These are phyloP conservation scores for Oriolus oriolus DNA, from an alignment of 2,113 vertebrate genomes.

Conservation along the genomic window DNA sequence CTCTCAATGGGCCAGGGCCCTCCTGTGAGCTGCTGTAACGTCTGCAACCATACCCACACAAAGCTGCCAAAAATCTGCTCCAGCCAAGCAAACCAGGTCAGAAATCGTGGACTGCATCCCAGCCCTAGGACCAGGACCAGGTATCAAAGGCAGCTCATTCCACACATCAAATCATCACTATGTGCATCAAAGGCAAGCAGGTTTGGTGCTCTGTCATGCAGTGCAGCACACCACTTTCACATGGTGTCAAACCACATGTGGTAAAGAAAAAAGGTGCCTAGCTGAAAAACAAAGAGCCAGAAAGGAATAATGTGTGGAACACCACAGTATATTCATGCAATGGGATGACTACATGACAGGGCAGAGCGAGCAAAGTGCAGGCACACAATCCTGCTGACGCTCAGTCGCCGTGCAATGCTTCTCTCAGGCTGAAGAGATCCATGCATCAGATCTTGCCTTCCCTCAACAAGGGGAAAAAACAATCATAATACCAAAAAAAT, in stretches of 20 bases:
- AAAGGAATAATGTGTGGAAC: neutral
- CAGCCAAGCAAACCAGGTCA: neutral
- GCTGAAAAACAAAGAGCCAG: neutral
- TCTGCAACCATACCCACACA: neutral
- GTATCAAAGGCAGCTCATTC: neutral
- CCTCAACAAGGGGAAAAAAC: neutral
- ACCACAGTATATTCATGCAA: neutral
- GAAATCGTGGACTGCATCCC: neutral
- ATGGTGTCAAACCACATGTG: neutral
- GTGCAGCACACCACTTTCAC: neutral
- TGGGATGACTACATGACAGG: neutral
- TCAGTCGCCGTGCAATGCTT: fast-evolving
- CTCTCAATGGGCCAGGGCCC: neutral
- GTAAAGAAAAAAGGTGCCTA: neutral
- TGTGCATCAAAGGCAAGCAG: neutral
- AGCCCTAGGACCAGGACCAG: neutral
- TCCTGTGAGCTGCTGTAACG: neutral
- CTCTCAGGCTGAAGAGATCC: neutral
- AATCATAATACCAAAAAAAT: constrained; percentile 27
- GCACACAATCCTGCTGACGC: neutral
- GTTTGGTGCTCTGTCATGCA: neutral
- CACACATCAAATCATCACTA: neutral
- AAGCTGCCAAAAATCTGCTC: neutral
- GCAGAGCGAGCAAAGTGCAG: neutral
- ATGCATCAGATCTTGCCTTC: neutral